Conservation (phyloP, 2,888 invertebrate genomes). For the Melangyna quadrimaculata region DNA sequence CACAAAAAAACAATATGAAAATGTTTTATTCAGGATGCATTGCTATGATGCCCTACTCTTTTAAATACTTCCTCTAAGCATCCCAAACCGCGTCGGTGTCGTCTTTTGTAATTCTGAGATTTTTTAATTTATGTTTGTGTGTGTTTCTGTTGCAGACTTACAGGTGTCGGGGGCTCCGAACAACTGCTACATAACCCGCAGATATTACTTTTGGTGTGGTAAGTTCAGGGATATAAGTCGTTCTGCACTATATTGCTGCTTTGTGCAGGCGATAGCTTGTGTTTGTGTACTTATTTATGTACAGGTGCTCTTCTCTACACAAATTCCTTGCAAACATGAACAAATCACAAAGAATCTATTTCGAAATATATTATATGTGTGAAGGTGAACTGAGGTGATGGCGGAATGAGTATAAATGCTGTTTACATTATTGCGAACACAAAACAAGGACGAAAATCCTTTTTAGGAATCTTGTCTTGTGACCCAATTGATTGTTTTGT, state of each 20-base stretch:
- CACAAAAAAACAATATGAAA: not conserved
- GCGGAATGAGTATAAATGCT: conserved; percentile 20
- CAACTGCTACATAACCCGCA: conserved; percentile 3
- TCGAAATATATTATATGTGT: not conserved
- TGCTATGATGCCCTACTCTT: not conserved
- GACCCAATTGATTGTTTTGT: conserved; percentile 33
- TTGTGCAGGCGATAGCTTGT: not conserved
- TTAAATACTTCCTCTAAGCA: conserved; percentile 16
- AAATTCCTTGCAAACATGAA: not conserved
- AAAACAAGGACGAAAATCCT: conserved; percentile 29
- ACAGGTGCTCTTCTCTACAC: not conserved
- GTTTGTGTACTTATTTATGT: not conserved
- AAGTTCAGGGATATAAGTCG: conserved; percentile 51
- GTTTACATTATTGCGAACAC: conserved; percentile 32
- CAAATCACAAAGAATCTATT: conserved; percentile 17
- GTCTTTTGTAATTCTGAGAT: conserved; percentile 16
- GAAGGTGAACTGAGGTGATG: not conserved
- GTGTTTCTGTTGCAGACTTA: not conserved
- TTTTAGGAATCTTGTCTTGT: conserved; percentile 27
- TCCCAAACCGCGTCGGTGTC: not conserved
- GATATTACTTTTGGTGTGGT: conserved; percentile 33
- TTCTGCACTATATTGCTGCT: not conserved
- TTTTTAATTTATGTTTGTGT: not conserved
- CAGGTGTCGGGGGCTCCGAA: conserved; percentile 16
- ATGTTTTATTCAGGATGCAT: conserved; percentile 15